These are phyloP conservation scores for Platalea minor DNA, from an alignment of 2,797 vertebrate genomes.

Conservation along the genomic window DNA sequence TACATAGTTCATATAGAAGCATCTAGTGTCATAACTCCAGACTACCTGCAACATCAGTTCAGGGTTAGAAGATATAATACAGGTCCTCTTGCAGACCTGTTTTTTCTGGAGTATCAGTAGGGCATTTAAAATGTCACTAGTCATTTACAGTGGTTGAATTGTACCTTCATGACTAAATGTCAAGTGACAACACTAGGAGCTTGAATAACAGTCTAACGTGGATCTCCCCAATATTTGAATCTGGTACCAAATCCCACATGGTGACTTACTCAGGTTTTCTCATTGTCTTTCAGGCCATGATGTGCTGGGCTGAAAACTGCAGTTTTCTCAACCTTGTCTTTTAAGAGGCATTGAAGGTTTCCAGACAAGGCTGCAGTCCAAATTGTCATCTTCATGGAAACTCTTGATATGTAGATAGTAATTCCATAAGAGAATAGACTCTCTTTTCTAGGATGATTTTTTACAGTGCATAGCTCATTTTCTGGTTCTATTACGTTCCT, in stretches of 20 bases:
- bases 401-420: neutral
- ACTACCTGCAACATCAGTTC: neutral
- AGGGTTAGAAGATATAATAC: neutral
- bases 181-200: neutral
- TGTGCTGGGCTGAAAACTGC: neutral
- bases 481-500: neutral
- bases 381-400: neutral
- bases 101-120: neutral
- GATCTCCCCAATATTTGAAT: neutral
- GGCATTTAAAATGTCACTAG: neutral
- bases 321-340: neutral
- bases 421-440: neutral
- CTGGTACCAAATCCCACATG: neutral
- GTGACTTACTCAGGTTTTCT: neutral
- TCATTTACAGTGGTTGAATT: neutral
- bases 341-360: neutral
- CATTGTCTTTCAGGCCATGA: neutral
- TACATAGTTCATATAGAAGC: rapidly evolving
- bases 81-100: rapidly evolving
- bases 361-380: neutral
- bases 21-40: neutral
- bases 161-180: neutral
- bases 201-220: neutral
- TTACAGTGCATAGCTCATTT: rapidly evolving
- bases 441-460: neutral